Evolutionary conservation across 64 coral and sea anemone genomes (phyloP), one percentile per base, ranked within the genome.

Genomic region (Acropora tenuis): DNA sequence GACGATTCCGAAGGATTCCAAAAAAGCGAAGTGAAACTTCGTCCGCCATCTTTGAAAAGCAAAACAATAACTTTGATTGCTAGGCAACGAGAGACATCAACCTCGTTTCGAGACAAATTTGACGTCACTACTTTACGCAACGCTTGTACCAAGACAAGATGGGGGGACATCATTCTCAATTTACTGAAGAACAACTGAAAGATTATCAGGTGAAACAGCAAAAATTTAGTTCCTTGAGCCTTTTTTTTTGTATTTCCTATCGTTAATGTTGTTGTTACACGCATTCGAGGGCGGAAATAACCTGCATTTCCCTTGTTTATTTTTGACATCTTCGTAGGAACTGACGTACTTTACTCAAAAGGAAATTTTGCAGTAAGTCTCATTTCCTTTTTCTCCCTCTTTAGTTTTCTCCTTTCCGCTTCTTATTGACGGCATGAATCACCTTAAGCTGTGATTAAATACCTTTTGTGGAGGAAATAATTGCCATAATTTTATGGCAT

Each of bases 341-440:
- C 80, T 99, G 73, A 99, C 97, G 41, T 99, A 96, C 73, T 99
- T 99, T 68, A 99, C 97, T 2, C 97, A 99, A 69, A 99, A 99
- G 89, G 97, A 99, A 93, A 99, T 99, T 58, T 88, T 99, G 73
- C 97, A 99, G 97, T 99, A 79, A 99, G 96, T 76, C 7, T 79
- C 4, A 52, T 63, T 55, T n/a, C 11, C 47, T 11, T 19, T 4
- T 18, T 83, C 76, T 46, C n/a, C 76, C 9, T 44, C 42, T 12
- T 76, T 3, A 53, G 10, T 13, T 76, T 61, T 18, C 5, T 41
- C 47, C 43, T 10, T 8, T 55, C 8, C 49, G 10, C 52, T 30
- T 30, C 30, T 30, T 30, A 30, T 30, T 30, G 30, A 30, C 30
- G 30, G 30, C 30, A 30, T 30, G 30, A 30, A 30, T 30, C 30